Evolutionary conservation across 2,113 vertebrate genomes (phyloP).

Genomic region (Oriolus oriolus): DNA sequence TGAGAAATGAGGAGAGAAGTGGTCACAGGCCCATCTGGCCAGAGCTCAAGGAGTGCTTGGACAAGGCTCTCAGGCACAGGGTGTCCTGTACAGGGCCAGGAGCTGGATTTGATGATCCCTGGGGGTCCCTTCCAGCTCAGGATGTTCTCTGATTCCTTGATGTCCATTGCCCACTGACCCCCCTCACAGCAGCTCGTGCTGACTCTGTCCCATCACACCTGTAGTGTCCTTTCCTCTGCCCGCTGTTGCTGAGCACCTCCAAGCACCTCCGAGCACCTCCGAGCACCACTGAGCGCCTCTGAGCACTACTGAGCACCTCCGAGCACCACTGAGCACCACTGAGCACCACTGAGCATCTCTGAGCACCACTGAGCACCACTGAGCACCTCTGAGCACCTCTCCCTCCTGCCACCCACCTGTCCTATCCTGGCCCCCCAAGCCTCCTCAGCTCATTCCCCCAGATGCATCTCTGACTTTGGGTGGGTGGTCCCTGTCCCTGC

Average conservation of each 20-base stretch:
- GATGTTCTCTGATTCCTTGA: background rate
- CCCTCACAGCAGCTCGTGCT: background rate
- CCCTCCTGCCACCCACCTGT: fast-evolving
- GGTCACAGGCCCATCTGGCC: background rate
- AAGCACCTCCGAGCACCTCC: too few species aligned
- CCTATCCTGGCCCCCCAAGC: background rate
- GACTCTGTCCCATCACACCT: fast-evolving
- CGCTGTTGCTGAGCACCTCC: background rate
- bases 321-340: background rate
- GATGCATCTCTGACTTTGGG: background rate
- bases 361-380: fast-evolving
- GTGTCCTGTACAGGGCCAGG: background rate
- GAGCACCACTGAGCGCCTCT: too few species aligned
- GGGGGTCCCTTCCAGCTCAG: background rate
- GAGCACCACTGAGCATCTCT: background rate
- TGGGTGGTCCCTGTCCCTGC: background rate
- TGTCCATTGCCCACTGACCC: background rate
- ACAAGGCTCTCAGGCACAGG: background rate
- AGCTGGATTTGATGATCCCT: background rate
- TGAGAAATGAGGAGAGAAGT: background rate
- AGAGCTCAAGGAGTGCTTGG: background rate
- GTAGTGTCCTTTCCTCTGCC: too few species aligned
- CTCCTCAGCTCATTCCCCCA: background rate
- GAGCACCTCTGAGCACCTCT: background rate
- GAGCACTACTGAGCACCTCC: background rate